These are phyloP conservation scores for Danio tinwini DNA, from an alignment of 2,797 vertebrate genomes.

Conservation along the genomic window DNA sequence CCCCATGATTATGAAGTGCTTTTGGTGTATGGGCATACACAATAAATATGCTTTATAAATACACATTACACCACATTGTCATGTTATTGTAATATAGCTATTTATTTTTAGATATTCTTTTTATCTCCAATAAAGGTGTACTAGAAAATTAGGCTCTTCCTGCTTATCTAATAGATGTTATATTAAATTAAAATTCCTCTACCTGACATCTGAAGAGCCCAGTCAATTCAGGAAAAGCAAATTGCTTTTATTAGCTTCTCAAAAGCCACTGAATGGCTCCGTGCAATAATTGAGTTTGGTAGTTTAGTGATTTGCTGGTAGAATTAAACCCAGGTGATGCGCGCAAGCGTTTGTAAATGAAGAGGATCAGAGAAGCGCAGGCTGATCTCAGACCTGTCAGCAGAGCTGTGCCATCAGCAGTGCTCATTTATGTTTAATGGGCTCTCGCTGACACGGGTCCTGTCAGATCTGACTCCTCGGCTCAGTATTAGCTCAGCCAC, in stretches of 20 bases:
- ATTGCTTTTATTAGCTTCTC: slow-evolving; percentile 10
- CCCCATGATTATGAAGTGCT: no score
- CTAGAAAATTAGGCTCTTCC: neutral
- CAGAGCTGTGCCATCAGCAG: slow-evolving; percentile 68
- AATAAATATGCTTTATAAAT: no score
- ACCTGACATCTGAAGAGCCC: neutral
- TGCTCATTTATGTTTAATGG: slow-evolving; percentile 75
- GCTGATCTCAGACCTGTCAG: slow-evolving; percentile 49
- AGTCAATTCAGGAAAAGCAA: neutral
- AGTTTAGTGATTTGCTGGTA: neutral
- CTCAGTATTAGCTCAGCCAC: slow-evolving; percentile 55
- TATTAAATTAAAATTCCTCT: slow-evolving; percentile 4
- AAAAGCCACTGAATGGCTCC: neutral
- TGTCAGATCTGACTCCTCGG: slow-evolving; percentile 67
- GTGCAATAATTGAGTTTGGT: slow-evolving; percentile 36
- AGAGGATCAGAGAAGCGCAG: slow-evolving; percentile 23
- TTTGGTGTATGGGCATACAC: no score
- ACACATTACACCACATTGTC: no score
- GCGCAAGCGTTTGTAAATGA: neutral
- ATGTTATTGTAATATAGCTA: no score
- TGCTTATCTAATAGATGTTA: slow-evolving; percentile 1
- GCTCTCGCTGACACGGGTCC: slow-evolving; percentile 63
- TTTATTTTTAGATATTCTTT: no score
- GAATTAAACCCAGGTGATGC: slow-evolving; percentile 42
- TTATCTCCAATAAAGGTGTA: no score